phyloP scores from a whole-genome alignment of 23 tunicate species.

The Trididemnum miniatum region DNA sequence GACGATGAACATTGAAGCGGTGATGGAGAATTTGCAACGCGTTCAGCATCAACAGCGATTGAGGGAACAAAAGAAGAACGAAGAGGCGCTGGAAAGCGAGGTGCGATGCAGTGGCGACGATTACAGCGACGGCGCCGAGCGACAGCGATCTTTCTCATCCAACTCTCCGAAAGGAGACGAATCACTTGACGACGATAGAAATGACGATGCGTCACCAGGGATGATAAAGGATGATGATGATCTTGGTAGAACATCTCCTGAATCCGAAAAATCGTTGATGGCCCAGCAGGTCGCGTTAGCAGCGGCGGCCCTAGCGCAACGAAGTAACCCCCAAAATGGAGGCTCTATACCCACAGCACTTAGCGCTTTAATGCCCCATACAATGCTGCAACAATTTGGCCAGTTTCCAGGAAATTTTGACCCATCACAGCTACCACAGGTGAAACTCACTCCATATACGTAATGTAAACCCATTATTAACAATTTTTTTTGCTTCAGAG shows the following conservation, averaged over 20 bases:
- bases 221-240: constrained; percentile 43
- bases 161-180: constrained; percentile 27
- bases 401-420: constrained; percentile 72
- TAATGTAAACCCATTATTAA: no score
- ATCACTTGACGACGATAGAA: constrained; percentile 41
- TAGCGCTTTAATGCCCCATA: constrained; percentile 54
- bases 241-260: constrained; percentile 10
- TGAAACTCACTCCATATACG: no score
- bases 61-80: constrained; percentile 44
- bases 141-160: constrained; percentile 29
- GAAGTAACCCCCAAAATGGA: constrained; percentile 32
- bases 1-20: constrained; percentile 85
- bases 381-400: constrained; percentile 74
- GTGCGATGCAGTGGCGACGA: constrained; percentile 50
- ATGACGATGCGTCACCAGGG: constrained; percentile 54
- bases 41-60: constrained; percentile 65
- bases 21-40: constrained; percentile 93
- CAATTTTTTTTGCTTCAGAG: no score
- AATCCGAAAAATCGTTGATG: constrained; percentile 32
- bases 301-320: constrained; percentile 81
- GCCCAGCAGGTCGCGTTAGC: constrained; percentile 69
- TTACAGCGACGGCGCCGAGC: constrained; percentile 35
- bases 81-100: constrained; percentile 41
- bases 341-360: constrained; percentile 22
- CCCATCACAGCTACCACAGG: constrained; percentile 77